A percentile compares a stretch with the other conserved stretches of the same genome.
Evolutionary conservation across 2,797 vertebrate species (phyloP).

Genomic region (Decapterus maruadsi): DNA sequence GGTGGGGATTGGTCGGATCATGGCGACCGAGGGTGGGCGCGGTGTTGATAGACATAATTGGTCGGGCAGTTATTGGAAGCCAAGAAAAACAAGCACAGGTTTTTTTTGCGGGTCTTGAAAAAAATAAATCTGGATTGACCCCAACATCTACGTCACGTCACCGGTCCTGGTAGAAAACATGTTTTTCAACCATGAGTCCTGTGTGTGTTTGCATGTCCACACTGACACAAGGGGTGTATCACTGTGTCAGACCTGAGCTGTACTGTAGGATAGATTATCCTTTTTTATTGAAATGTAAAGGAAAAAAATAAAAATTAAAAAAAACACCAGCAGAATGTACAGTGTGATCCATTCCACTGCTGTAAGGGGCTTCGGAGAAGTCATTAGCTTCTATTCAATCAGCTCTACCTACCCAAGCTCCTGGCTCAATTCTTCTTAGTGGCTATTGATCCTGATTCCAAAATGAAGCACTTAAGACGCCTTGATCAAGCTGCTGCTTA

Average conservation of each 20-base stretch:
- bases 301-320: constrained; percentile 13
- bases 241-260: constrained; percentile 6
- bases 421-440: constrained; percentile 78
- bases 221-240: not conserved
- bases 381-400: constrained; percentile 77
- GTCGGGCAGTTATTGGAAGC: constrained; percentile 60
- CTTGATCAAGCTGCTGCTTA: constrained; percentile 80
- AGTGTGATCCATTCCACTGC: constrained; percentile 37
- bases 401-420: constrained; percentile 69
- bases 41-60: constrained; percentile 68
- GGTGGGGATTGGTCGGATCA: constrained; percentile 82
- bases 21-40: constrained; percentile 63
- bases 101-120: constrained; percentile 48
- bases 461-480: constrained; percentile 80
- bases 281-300: constrained; percentile 13
- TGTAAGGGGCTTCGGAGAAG: constrained; percentile 63
- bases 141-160: constrained; percentile 42
- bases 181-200: constrained; percentile 57
- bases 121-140: constrained; percentile 71
- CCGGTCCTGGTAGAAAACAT: constrained; percentile 71
- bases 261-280: not conserved
- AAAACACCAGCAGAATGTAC: constrained; percentile 27
- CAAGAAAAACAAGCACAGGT: constrained; percentile 81
- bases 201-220: constrained; percentile 13
- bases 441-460: constrained; percentile 80